Base-by-base conservation (phyloP, 2,113 vertebrate genomes). In the Sciurus niger region DNA sequence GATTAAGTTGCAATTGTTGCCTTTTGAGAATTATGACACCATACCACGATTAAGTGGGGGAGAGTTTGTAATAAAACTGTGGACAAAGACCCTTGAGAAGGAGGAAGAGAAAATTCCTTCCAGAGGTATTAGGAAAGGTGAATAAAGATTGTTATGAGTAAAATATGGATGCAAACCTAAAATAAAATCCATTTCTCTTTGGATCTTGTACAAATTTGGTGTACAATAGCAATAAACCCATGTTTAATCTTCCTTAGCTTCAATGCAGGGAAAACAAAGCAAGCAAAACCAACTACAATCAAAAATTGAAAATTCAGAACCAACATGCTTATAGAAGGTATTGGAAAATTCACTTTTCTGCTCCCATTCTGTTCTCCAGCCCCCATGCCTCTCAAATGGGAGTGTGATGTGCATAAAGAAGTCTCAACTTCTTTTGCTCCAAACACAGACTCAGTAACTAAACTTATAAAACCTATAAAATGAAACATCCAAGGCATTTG, bases 191-290 rank as follows among this genome's bases (percentile, higher is more conserved):
- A 2, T 7, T 28, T 46, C 37, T 93, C 40, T 94, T 84, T 55
- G 25, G 34, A 34, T 58, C 18, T 34, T 80, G 1, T 37, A 8
- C 37, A 67, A 51, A 8, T 55, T 77, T 68, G 17, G 17, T 72
- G 20, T 51, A 13, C 0, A 10, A 22, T 63, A 65, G 3, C 68
- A 89, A 1, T 51, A 76, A 67, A 51, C 10, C 4, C 12, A 4
- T 34, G 37, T 76, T 96, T 87, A 86, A 65, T 40, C 89, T 22
- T 72, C 25, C 40, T 92, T 65, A 67, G 43, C 24, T 83, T 94
- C 48, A 60, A 6, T 60, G 53, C 30, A 60, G 51, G 20, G 28
- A 76, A 63, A 90, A 51, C 53, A 80, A 90, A 84, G 51, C 20
- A 76, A 67, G 10, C 22, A 65, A 86, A 77, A 40, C 28, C 67